Evolutionary conservation across 2,113 vertebrate genomes (phyloP).

Genomic region (Bubo bubo): DNA sequence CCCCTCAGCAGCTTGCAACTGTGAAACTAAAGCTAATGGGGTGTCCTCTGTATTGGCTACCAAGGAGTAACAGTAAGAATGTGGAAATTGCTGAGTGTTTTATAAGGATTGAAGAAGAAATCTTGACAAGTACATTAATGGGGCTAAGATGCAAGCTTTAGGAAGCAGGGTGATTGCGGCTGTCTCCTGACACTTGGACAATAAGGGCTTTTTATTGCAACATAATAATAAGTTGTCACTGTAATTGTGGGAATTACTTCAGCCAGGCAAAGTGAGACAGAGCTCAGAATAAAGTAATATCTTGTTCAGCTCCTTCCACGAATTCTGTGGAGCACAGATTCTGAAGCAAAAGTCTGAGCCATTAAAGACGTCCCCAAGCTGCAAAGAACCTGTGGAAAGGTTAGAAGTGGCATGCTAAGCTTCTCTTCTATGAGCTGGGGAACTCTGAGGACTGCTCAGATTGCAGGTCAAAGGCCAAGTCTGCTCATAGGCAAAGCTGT

Average conservation of each 20-base stretch:
- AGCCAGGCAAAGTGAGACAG: slow-evolving; percentile 4
- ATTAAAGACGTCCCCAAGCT: background rate
- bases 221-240: slow-evolving; percentile 9
- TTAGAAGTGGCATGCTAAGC: background rate
- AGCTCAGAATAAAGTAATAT: background rate
- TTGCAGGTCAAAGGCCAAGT: background rate
- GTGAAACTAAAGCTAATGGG: background rate
- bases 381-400: background rate
- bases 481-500: background rate
- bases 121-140: background rate
- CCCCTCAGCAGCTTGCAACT: background rate
- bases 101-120: background rate
- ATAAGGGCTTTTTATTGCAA: slow-evolving; percentile 9
- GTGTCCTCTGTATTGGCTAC: background rate
- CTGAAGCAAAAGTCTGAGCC: background rate
- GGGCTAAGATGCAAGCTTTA: background rate
- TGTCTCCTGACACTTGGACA: background rate
- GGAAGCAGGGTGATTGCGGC: background rate
- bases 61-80: background rate
- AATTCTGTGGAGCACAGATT: background rate
- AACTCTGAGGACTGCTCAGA: background rate
- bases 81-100: background rate
- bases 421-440: background rate
- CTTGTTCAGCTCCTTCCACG: background rate
- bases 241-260: slow-evolving; percentile 2